phyloP scores from a whole-genome alignment of 2,113 vertebrate species.

The Nestor notabilis region DNA sequence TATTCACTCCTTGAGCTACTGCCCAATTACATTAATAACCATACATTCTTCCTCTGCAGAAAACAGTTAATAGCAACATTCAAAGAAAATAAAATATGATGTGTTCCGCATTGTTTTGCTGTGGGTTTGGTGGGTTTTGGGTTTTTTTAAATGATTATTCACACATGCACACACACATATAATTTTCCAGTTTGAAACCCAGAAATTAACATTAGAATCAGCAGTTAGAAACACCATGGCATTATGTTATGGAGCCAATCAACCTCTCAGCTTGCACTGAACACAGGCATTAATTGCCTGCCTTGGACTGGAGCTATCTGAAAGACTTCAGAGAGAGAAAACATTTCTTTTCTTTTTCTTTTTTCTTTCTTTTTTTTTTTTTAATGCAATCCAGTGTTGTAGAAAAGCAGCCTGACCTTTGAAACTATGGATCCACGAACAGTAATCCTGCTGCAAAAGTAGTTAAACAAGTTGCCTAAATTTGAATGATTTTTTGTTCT shows the following conservation, averaged over 20 bases:
- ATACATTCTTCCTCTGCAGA: neutral
- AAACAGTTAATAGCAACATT: neutral
- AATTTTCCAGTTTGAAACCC: conserved; percentile 14
- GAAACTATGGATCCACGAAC: neutral
- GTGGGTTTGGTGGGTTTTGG: neutral
- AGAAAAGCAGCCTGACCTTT: conserved; percentile 21
- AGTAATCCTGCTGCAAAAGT: neutral
- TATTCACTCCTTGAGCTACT: neutral
- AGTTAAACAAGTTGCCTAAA: neutral
- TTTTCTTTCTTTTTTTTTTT: neutral
- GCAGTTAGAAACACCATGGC: neutral
- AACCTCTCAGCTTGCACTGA: neutral
- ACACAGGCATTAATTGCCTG: neutral
- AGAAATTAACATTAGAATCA: conserved; percentile 31
- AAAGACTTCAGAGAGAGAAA: neutral
- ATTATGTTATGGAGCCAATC: neutral
- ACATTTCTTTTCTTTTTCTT: neutral
- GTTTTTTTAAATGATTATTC: neutral
- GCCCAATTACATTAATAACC: neutral
- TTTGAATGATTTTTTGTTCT: neutral
- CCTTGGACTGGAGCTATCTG: neutral
- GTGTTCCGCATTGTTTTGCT: neutral
- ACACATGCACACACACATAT: neutral
- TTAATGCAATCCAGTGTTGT: neutral
- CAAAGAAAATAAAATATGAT: neutral